phyloP scores from a whole-genome alignment of 2,113 vertebrate genomes.

The Lepus timidus region DNA sequence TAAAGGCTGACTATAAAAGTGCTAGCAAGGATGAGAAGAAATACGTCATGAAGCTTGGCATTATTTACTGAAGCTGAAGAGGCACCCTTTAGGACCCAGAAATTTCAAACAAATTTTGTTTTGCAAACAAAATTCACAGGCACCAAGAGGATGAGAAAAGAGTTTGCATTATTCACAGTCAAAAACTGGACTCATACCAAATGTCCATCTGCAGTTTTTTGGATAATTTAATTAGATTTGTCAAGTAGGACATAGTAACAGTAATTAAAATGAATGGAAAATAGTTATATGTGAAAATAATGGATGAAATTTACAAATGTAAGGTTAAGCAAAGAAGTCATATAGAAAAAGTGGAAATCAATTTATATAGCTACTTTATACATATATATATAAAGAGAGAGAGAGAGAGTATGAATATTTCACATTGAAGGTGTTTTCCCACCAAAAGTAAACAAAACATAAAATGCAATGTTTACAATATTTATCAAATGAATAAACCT shows the following conservation, averaged over 20 bases:
- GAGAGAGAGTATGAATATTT: background rate
- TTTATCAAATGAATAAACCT: too few species aligned
- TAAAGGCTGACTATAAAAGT: background rate
- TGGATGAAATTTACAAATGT: background rate
- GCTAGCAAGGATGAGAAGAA: background rate
- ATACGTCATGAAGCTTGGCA: background rate
- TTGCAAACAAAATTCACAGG: background rate
- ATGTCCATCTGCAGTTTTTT: background rate
- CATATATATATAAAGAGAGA: background rate
- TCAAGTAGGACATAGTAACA: background rate
- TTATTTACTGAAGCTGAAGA: background rate
- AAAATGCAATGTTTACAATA: too few species aligned
- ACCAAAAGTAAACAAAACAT: too few species aligned
- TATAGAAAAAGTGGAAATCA: background rate
- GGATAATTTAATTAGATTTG: background rate
- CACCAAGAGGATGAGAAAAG: background rate
- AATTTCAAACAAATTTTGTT: constrained; percentile 29
- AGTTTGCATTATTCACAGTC: background rate
- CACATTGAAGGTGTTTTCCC: background rate
- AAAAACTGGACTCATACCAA: background rate
- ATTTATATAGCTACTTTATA: background rate
- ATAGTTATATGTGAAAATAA: background rate
- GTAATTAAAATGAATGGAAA: background rate
- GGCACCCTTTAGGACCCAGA: background rate
- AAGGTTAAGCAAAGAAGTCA: background rate